Evolutionary conservation across 2,113 vertebrate species (phyloP).

Genomic region (Myrmophylax atrothorax): DNA sequence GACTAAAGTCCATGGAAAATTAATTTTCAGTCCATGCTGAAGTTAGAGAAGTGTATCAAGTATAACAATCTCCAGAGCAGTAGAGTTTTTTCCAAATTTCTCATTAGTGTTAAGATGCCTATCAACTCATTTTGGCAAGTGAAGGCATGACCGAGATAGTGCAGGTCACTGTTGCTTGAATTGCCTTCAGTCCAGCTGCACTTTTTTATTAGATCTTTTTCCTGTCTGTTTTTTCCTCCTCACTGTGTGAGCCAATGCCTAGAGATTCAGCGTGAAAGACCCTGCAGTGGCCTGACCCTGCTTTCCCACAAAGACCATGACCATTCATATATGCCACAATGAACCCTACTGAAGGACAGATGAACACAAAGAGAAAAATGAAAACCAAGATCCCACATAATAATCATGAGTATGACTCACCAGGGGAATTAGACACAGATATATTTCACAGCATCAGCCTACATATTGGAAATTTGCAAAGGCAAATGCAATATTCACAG

Average conservation of each 20-base stretch:
- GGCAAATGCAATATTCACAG: not conserved
- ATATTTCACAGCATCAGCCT: not conserved
- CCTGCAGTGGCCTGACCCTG: not conserved
- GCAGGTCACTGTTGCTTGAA: not conserved
- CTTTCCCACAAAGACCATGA: not conserved
- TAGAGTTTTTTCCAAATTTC: not conserved
- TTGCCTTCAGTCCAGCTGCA: not conserved
- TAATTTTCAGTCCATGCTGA: not conserved
- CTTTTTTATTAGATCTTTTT: not conserved
- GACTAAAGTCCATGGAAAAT: not conserved
- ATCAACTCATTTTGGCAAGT: not conserved
- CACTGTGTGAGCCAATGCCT: not conserved
- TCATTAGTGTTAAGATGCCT: slow-evolving; percentile 11
- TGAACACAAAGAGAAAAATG: not conserved
- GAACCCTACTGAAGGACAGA: not conserved
- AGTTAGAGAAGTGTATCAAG: not conserved
- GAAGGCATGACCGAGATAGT: not conserved
- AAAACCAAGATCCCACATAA: not conserved
- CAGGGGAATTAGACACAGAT: not conserved
- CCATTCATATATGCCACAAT: not conserved
- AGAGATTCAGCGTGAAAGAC: not conserved
- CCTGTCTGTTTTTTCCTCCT: not conserved
- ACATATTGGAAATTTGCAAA: not conserved
- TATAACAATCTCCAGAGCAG: not conserved
- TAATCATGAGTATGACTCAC: not conserved